These are phyloP conservation scores for Otis tarda DNA, from an alignment of 2,113 vertebrate genomes.

Conservation along the genomic window DNA sequence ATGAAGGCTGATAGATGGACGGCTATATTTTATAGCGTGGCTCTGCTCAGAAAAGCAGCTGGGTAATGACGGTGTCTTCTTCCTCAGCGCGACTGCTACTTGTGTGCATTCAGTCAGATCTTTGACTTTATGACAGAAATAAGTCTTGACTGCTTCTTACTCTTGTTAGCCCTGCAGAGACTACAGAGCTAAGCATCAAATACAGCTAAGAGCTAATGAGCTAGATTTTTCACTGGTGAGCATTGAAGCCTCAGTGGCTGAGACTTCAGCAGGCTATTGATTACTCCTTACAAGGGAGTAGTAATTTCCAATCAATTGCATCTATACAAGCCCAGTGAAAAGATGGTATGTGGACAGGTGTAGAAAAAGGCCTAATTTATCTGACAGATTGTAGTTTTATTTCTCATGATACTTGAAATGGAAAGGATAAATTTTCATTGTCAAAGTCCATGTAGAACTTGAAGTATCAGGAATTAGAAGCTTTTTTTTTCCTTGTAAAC, in stretches of 20 bases:
- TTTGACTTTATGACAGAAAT: constrained; percentile 26
- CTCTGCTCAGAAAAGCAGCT: not conserved
- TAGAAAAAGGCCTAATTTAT: not conserved
- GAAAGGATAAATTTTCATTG: not conserved
- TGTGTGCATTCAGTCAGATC: constrained; percentile 6
- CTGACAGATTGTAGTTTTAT: not conserved
- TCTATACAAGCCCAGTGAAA: not conserved
- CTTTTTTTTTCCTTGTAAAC: not conserved
- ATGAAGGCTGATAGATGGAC: not conserved
- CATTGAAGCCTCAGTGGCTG: not conserved
- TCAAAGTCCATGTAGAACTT: not conserved
- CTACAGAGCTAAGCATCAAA: constrained; percentile 4
- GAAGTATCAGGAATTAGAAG: not conserved
- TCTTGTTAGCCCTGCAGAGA: not conserved
- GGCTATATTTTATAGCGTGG: not conserved
- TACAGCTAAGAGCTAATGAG: constrained; percentile 6
- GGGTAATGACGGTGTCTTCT: not conserved
- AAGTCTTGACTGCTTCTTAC: constrained; percentile 33
- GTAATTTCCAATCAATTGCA: not conserved
- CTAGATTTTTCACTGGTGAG: not conserved
- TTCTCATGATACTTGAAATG: not conserved
- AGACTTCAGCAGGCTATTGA: not conserved
- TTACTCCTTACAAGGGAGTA: not conserved
- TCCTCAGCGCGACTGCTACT: not conserved
- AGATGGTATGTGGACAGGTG: not conserved